phyloP scores from a whole-genome alignment of 2,888 invertebrate genomes.

The Helleia helle region DNA sequence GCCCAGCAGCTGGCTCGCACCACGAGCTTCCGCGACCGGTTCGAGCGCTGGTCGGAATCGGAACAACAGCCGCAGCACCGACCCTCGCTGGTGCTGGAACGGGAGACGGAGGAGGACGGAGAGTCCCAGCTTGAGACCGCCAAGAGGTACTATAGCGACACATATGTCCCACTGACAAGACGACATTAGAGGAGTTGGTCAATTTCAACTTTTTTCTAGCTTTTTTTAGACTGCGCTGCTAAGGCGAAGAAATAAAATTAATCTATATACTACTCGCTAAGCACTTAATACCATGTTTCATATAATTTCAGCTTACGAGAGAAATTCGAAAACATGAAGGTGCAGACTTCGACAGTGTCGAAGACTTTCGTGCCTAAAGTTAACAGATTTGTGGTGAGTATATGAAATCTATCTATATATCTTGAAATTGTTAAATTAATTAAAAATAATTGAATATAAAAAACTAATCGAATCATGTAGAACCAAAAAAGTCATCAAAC shows the following conservation, averaged over 20 bases:
- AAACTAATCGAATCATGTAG: no score
- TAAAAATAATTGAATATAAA: no score
- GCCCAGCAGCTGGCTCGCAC: conserved; percentile 87
- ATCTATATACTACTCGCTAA: no score
- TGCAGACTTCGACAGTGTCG: conserved; percentile 52
- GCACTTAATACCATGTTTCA: no score
- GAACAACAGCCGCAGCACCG: conserved; percentile 72
- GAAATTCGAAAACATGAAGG: conserved; percentile 90
- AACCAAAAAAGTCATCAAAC: no score
- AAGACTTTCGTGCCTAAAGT: conserved; percentile 77
- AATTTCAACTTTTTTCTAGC: no score
- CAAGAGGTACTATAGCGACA: conserved; percentile 76
- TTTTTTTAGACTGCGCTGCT: no score
- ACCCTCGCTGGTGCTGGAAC: conserved; percentile 41
- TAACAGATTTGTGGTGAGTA: conserved; percentile 93
- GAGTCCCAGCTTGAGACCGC: conserved; percentile 90
- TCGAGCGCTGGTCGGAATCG: conserved; percentile 86
- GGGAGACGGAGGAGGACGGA: conserved; percentile 72
- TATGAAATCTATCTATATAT: no score
- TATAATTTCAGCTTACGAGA: conserved; percentile 79
- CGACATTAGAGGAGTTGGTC: no score
- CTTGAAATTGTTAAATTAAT: no score
- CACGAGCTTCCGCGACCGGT: conserved; percentile 87
- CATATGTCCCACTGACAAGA: no score
- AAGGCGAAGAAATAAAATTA: no score